Conservation (phyloP, 2,113 vertebrate species). For the Empidonax traillii region DNA sequence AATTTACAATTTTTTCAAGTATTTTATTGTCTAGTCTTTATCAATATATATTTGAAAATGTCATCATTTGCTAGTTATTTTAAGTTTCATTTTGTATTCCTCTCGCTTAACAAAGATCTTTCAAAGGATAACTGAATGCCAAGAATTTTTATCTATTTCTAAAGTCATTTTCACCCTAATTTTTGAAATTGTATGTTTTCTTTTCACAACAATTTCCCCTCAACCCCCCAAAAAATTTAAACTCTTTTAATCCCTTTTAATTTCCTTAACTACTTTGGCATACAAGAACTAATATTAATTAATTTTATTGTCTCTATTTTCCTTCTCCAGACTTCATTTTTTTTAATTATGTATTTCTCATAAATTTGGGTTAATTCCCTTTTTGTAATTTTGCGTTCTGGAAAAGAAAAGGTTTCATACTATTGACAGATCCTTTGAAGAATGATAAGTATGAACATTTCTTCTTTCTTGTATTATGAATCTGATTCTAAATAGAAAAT, state of each 20-base stretch:
- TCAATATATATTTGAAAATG: background rate
- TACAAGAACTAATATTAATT: background rate
- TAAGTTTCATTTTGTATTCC: background rate
- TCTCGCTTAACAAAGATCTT: background rate
- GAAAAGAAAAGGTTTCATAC: background rate
- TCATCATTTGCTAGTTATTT: background rate
- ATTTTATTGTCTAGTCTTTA: background rate
- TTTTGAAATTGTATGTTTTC: background rate
- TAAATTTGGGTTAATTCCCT: background rate
- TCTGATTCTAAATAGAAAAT: background rate
- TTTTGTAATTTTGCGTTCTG: background rate
- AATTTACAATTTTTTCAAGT: background rate
- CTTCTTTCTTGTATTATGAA: background rate
- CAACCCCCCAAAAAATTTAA: background rate
- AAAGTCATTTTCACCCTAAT: background rate
- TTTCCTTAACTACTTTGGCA: background rate
- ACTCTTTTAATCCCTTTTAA: background rate
- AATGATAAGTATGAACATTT: background rate
- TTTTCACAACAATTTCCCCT: background rate
- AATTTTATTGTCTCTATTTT: background rate
- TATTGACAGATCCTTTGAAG: background rate
- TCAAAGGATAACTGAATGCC: background rate
- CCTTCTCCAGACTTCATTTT: background rate
- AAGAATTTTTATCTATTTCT: background rate
- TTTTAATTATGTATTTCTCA: background rate